Evolutionary conservation across 2,888 invertebrate genomes (phyloP).

Genomic region (Scaeva pyrastri): DNA sequence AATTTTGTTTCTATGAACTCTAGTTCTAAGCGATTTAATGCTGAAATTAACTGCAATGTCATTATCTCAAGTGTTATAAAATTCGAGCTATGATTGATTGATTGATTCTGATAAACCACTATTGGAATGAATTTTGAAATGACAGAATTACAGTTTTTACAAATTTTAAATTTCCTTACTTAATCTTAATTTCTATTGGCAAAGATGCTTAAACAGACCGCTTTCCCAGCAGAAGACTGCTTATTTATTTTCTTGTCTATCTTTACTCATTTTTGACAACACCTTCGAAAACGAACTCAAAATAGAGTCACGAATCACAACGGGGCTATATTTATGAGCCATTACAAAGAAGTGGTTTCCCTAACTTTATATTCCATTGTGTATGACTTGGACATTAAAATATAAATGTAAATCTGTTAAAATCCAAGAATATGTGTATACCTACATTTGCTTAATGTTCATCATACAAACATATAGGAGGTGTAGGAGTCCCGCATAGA

Average conservation of each 20-base stretch:
- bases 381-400: slow-evolving; percentile 62
- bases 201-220: background rate
- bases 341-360: slow-evolving; percentile 65
- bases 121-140: too few species aligned
- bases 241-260: slow-evolving; percentile 26
- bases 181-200: too few species aligned
- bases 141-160: too few species aligned
- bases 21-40: too few species aligned
- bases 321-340: slow-evolving; percentile 66
- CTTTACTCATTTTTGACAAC: slow-evolving; percentile 36
- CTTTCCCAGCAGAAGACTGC: background rate
- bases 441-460: too few species aligned
- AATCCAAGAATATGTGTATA: too few species aligned
- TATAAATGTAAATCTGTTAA: slow-evolving; percentile 31
- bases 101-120: too few species aligned
- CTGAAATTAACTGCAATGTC: too few species aligned
- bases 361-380: slow-evolving; percentile 43
- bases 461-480: slow-evolving; percentile 38
- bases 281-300: slow-evolving; percentile 44
- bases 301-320: slow-evolving; percentile 58
- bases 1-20: too few species aligned
- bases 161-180: too few species aligned
- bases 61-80: too few species aligned
- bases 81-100: too few species aligned
- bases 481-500: slow-evolving; percentile 73